Evolutionary conservation across 2,888 invertebrate genomes (phyloP).

Genomic region (Rhyacophila evoluta): DNA sequence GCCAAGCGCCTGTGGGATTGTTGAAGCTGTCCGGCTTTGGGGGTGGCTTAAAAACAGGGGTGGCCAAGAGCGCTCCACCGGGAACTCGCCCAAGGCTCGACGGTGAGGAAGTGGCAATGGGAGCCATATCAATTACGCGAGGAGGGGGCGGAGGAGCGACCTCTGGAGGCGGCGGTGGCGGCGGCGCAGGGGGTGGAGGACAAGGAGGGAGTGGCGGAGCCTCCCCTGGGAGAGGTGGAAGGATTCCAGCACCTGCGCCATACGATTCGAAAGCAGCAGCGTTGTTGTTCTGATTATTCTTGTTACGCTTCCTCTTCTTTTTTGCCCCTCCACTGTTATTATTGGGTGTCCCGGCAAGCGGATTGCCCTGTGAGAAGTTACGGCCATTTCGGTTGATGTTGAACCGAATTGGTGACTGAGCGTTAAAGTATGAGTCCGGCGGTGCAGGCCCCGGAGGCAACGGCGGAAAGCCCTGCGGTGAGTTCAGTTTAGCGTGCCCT

Average conservation of each 20-base stretch:
- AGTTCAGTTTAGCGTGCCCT: conserved; percentile 54
- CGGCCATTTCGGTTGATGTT: conserved; percentile 61
- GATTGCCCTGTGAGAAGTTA: conserved; percentile 28
- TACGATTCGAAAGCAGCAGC: conserved; percentile 60
- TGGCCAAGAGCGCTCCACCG: conserved; percentile 38
- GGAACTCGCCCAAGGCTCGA: conserved; percentile 51
- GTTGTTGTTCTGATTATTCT: conserved; percentile 65
- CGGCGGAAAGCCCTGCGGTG: conserved; percentile 59
- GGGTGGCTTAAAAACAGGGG: conserved; percentile 56
- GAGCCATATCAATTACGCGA: conserved; percentile 57
- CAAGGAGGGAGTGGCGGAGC: conserved; percentile 70
- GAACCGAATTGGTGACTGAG: conserved; percentile 67
- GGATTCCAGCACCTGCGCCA: conserved; percentile 59
- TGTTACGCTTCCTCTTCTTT: conserved; percentile 83
- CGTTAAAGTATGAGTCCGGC: conserved; percentile 63
- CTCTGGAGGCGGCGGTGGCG: conserved; percentile 61
- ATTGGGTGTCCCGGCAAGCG: conserved; percentile 61
- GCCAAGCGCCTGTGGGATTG: conserved; percentile 79
- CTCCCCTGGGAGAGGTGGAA: conserved; percentile 72
- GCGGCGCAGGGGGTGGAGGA: conserved; percentile 64
- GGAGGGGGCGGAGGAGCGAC: conserved; percentile 67
- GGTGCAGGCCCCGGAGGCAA: conserved; percentile 58
- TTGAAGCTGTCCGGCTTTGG: conserved; percentile 62
- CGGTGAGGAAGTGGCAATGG: conserved; percentile 61
- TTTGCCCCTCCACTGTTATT: conserved; percentile 71